phyloP scores from a whole-genome alignment of 2,797 vertebrate species.

The Tarsius wallacei region DNA sequence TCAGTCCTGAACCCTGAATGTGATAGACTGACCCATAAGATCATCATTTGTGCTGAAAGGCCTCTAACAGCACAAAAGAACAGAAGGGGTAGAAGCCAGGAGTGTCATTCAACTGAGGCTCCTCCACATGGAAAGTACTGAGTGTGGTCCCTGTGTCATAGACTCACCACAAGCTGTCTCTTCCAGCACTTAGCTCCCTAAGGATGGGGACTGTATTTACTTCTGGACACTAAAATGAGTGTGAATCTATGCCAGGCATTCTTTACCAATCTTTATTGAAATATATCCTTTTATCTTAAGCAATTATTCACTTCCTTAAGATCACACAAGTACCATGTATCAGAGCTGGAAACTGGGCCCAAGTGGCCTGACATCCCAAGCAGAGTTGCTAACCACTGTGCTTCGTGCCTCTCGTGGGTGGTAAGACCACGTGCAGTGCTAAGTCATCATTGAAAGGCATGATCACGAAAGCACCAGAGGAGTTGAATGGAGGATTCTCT shows the following conservation, averaged over 20 bases:
- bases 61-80: background rate
- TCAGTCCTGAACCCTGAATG: background rate
- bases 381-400: background rate
- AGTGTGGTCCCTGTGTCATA: background rate
- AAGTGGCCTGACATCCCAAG: background rate
- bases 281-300: background rate
- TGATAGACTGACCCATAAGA: background rate
- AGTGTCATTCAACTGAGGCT: background rate
- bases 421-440: background rate
- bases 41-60: background rate
- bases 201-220: fast-evolving
- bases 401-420: background rate
- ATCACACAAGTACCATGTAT: background rate
- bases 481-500: background rate
- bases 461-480: background rate
- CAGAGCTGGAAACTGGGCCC: background rate
- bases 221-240: background rate
- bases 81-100: background rate
- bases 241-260: background rate
- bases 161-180: fast-evolving
- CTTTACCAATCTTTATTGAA: background rate
- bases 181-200: background rate
- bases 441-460: background rate
- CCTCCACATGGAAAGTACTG: background rate
- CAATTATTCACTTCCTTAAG: background rate